Evolutionary conservation across 1,140 invertebrate genomes (phyloP).

Genomic region (Diploscapter pachys): DNA sequence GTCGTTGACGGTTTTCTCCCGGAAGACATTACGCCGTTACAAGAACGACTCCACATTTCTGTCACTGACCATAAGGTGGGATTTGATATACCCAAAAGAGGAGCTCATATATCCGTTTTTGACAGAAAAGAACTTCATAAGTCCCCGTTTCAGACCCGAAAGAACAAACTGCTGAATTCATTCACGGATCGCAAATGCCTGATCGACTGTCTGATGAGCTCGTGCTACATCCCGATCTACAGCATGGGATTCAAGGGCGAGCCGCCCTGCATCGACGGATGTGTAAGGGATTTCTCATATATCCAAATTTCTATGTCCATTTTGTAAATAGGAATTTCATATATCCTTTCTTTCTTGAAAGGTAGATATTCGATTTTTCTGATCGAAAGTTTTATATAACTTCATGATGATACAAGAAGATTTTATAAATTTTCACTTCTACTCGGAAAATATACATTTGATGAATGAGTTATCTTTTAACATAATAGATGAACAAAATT

Average conservation of each 20-base stretch:
- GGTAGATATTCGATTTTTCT: no score
- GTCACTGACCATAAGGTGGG: constrained; percentile 44
- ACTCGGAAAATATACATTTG: no score
- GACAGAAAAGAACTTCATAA: neutral
- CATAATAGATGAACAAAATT: no score
- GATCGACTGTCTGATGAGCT: constrained; percentile 57
- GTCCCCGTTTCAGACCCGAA: constrained; percentile 23
- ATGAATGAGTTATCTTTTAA: no score
- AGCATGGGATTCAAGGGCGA: constrained; percentile 50
- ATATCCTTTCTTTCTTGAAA: no score
- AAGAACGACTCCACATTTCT: constrained; percentile 47
- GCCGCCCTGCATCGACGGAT: constrained; percentile 57
- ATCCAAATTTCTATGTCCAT: no score
- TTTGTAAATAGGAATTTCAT: no score
- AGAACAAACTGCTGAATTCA: constrained; percentile 26
- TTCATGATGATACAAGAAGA: no score
- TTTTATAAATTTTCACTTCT: no score
- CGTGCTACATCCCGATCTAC: constrained; percentile 62
- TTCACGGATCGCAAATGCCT: constrained; percentile 21
- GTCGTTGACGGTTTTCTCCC: constrained; percentile 48
- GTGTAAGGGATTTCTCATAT: constrained; percentile 34
- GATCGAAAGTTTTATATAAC: no score
- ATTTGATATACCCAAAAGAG: neutral
- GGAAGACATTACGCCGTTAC: constrained; percentile 37
- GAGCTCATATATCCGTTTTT: no score